Evolutionary conservation across 2,113 vertebrate species (phyloP).

Genomic region (Periophthalmodon schlosseri): DNA sequence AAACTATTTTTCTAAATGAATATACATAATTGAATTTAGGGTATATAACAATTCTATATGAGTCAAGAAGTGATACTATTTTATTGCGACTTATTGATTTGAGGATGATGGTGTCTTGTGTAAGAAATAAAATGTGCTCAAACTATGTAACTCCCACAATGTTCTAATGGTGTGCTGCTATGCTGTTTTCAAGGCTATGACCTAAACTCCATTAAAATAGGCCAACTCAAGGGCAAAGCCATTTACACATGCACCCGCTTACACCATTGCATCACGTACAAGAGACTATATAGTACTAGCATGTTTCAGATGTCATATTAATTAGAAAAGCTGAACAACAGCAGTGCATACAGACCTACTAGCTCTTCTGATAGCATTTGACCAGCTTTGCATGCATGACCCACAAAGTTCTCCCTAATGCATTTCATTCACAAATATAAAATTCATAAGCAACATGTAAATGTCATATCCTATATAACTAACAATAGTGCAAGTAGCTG

Average conservation of each 20-base stretch:
- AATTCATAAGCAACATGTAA: conserved; percentile 43
- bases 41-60: too few relatives aligned
- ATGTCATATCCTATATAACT: conserved; percentile 36
- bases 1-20: too few relatives aligned
- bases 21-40: too few relatives aligned
- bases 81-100: too few relatives aligned
- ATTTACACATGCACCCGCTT: neutral
- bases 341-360: neutral
- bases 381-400: conserved; percentile 14
- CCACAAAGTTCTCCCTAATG: conserved; percentile 15
- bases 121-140: neutral
- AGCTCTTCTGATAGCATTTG: conserved; percentile 4
- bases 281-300: neutral
- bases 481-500: neutral
- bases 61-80: too few relatives aligned
- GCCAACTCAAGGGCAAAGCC: conserved; percentile 2
- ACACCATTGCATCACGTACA: neutral
- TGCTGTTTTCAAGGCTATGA: neutral
- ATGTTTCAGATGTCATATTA: conserved; percentile 10
- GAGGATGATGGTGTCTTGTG: too few relatives aligned
- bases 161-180: neutral
- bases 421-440: conserved; percentile 20
- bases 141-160: neutral
- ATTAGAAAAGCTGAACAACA: neutral
- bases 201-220: neutral